Percentiles rank a stretch among this genome's conserved stretches.
Conservation (phyloP, 2,113 vertebrate species). For the Catharus minimus region DNA sequence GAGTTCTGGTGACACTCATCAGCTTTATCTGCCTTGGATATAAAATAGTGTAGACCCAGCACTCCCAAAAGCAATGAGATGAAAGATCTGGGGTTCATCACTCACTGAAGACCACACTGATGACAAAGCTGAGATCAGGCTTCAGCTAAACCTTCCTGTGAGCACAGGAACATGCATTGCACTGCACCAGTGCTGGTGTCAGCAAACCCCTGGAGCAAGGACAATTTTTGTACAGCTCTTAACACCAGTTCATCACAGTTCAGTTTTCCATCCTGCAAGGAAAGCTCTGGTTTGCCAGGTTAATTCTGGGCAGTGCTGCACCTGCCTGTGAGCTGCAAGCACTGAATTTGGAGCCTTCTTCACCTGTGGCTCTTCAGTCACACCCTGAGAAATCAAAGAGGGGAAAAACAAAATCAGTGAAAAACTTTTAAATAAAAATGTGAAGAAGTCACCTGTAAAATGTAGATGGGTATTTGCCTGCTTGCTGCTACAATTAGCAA, state of each 20-base stretch:
- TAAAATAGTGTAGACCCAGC: not conserved
- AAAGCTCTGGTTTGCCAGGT: not conserved
- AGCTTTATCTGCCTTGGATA: not conserved
- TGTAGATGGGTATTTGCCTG: not conserved
- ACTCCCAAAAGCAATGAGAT: not conserved
- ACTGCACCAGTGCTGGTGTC: not conserved
- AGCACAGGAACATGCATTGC: rapidly evolving
- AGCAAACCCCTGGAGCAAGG: not conserved
- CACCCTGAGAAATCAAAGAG: not conserved
- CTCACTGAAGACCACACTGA: not conserved
- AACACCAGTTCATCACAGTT: not conserved
- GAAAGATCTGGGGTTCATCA: not conserved
- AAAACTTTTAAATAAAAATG: not conserved
- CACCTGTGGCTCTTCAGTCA: not conserved
- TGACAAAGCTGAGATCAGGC: not conserved
- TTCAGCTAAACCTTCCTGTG: not conserved
- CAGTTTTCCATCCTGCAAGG: not conserved
- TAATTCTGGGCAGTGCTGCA: not conserved
- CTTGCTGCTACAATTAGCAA: not conserved
- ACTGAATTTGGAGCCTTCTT: not conserved
- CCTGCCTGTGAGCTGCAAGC: not conserved
- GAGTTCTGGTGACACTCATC: not conserved
- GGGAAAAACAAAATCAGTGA: rapidly evolving
- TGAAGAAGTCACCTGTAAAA: not conserved
- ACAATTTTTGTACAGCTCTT: not conserved